These are phyloP conservation scores for Urocyon cinereoargenteus DNA, from an alignment of 2,797 vertebrate species.

Conservation along the genomic window DNA sequence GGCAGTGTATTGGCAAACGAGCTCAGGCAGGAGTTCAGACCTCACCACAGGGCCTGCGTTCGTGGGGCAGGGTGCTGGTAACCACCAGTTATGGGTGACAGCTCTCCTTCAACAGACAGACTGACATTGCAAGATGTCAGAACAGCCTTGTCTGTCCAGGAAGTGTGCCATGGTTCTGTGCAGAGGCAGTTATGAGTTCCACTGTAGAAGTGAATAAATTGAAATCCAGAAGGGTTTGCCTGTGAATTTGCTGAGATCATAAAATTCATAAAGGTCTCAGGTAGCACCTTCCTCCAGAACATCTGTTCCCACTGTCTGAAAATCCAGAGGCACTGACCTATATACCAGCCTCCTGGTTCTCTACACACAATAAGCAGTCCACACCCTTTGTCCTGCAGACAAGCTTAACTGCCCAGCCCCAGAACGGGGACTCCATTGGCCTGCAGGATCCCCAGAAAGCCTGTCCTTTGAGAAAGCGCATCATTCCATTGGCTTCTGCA, in stretches of 20 bases:
- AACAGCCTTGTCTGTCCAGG: not conserved
- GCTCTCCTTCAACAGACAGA: not conserved
- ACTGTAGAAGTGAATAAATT: not conserved
- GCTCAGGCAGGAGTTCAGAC: not conserved
- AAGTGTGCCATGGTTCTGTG: not conserved
- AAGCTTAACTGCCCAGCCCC: not conserved
- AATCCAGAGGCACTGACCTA: not conserved
- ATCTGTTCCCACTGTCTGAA: not conserved
- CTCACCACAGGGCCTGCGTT: not conserved
- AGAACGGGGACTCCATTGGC: too few species aligned
- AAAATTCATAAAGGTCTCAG: not conserved
- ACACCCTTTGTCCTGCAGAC: too few species aligned
- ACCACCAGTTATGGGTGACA: not conserved
- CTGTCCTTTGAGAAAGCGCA: not conserved
- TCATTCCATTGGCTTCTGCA: not conserved
- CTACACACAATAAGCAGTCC: not conserved
- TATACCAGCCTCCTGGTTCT: not conserved
- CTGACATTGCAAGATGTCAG: not conserved
- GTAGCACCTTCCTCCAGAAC: not conserved
- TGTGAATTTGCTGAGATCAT: not conserved
- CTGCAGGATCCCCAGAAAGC: not conserved
- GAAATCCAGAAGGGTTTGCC: not conserved
- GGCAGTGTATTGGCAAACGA: not conserved
- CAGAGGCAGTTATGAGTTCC: not conserved
- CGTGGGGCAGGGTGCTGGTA: not conserved